Evolutionary conservation across 2,888 invertebrate genomes (phyloP), one percentile per base, ranked within the genome.

Genomic region (Schizotus pectinicornis): DNA sequence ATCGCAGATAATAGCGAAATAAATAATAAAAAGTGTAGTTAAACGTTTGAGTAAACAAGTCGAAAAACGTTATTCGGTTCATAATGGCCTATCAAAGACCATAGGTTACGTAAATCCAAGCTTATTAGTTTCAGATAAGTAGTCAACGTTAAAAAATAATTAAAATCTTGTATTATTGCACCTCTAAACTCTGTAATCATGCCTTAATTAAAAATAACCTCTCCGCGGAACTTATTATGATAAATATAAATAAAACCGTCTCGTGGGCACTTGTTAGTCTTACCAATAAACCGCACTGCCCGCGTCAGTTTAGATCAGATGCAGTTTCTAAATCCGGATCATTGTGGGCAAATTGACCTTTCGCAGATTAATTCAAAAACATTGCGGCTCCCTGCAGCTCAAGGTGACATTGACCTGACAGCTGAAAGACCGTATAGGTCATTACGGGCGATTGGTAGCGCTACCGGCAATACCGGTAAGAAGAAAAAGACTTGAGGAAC

Each of bases 351-450:
- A 3, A 22, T 22, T 22, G 42, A 42, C 35, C 46, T 35, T 46
- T 33, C 11, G 2, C 11, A 37, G 7, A 9, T 7, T 36, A 49
- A 39, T 51, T 51, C 8, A 12, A 49, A 55, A 55, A 55, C 45
- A 48, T 54, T 42, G 22, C 22, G 22, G 22, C 22, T 49, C 36
- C 7, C 11, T 49, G 13, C 14, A 41, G 33, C 36, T 60, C 64
- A 64, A 64, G 64, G 64, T 64, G 64, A 64, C 62, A 56, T 62
- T 61, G 53, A 56, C n/a, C 6, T 51, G 52, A 57, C 57, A 57
- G 41, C 34, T 12, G 46, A n/a, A 30, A 43, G 14, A 14, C 32
- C 32, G 38, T 7, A 39, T 3, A 22, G 22, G 22, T 22, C 3
- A 22, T 22, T 22, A 22, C 22, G 22, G 22, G 3, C 22, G 22